Conservation (phyloP, 2,113 vertebrate genomes). For the Apteryx owenii region DNA sequence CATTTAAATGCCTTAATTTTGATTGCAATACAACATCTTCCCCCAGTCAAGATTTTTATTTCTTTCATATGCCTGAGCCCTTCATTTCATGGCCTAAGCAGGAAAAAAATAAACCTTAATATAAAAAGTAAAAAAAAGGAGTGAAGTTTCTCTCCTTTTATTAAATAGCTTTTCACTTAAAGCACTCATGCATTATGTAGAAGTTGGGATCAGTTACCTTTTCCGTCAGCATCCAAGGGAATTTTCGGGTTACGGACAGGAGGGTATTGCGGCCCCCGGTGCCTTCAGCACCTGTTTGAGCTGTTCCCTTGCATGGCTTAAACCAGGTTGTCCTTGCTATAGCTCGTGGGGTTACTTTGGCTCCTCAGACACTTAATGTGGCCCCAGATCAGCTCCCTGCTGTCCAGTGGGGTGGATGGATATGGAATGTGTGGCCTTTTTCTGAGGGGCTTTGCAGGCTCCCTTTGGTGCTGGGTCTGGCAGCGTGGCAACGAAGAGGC, state of each 20-base stretch:
- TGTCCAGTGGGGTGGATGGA: background rate
- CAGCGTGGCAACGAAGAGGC: background rate
- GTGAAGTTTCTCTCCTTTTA: background rate
- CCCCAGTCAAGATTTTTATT: background rate
- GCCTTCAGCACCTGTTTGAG: background rate
- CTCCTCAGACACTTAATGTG: background rate
- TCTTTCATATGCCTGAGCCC: background rate
- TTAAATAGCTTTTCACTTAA: background rate
- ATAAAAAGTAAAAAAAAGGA: background rate
- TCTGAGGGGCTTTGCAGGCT: background rate
- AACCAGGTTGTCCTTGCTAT: background rate
- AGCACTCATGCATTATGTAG: background rate
- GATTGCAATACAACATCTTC: background rate
- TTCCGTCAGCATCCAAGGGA: rapidly evolving
- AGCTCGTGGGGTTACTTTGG: background rate
- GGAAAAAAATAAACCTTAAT: background rate
- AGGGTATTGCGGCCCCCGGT: background rate
- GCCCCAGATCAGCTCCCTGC: background rate
- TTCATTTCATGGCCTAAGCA: background rate
- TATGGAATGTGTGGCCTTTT: background rate
- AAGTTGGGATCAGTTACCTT: background rate
- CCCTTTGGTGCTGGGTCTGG: background rate
- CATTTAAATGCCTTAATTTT: background rate
- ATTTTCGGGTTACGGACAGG: background rate
- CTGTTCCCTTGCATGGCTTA: background rate